These are phyloP conservation scores for Andrena hattorfiana DNA, from an alignment of 2,888 invertebrate species.

Conservation along the genomic window DNA sequence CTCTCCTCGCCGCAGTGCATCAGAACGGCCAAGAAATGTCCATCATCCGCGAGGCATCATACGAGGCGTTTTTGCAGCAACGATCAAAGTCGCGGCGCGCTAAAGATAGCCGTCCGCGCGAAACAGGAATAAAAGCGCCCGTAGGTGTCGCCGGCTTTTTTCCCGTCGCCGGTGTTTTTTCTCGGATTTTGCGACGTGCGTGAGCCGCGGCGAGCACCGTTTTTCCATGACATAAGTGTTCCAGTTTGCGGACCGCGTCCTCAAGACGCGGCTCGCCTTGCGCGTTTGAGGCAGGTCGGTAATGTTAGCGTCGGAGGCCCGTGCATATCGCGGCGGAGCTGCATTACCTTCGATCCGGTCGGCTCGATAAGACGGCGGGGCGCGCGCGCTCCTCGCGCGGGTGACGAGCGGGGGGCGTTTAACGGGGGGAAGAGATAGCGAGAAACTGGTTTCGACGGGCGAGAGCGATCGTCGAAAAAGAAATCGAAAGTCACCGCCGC, in stretches of 20 bases:
- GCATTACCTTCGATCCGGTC: conserved; percentile 78
- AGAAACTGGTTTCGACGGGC: conserved; percentile 63
- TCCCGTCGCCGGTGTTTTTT: conserved; percentile 15
- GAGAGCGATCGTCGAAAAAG: conserved; percentile 31
- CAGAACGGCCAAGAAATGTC: background rate
- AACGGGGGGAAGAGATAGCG: conserved; percentile 52
- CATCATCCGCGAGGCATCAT: background rate
- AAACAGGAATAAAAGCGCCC: conserved; percentile 26
- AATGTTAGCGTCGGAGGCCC: conserved; percentile 68
- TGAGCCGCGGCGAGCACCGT: conserved; percentile 27
- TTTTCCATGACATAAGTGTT: conserved; percentile 57
- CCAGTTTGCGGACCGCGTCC: conserved; percentile 56
- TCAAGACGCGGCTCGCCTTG: conserved; percentile 51
- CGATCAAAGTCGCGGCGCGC: conserved; percentile 39
- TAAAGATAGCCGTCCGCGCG: conserved; percentile 27
- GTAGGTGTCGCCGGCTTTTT: conserved; percentile 38
- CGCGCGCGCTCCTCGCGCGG: background rate
- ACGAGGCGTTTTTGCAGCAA: conserved; percentile 3
- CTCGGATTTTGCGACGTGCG: background rate
- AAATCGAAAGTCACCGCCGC: conserved; percentile 62
- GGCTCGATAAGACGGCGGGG: conserved; percentile 67
- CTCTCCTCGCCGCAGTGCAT: background rate
- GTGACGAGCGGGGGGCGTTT: conserved; percentile 31
- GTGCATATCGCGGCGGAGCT: conserved; percentile 70
- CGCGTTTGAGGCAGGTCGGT: conserved; percentile 81